A percentile compares a stretch with the other conserved stretches of the same genome.
Conservation (phyloP, 1,140 invertebrate genomes). For the Palaemon carinicauda region DNA sequence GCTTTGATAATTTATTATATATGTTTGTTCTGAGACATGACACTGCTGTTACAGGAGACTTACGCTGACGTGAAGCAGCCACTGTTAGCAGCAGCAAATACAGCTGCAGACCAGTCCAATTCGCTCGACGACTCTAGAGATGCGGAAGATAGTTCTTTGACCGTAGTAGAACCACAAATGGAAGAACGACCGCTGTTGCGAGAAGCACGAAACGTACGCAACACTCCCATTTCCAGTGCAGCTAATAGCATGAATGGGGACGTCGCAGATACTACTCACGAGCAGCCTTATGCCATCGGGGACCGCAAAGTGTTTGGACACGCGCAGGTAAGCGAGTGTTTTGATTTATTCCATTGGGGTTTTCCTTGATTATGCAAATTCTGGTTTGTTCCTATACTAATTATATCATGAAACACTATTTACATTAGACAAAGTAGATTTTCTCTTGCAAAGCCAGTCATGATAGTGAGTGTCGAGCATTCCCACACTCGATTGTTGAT, state of each 20-base stretch:
- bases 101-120: not conserved
- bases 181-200: conserved; percentile 34
- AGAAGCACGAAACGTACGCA: conserved; percentile 40
- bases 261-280: not conserved
- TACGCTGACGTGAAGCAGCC: not conserved
- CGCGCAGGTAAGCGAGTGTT: conserved; percentile 25
- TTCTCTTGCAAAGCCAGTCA: too few relatives aligned
- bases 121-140: not conserved
- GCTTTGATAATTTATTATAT: not conserved
- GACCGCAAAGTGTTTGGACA: conserved; percentile 44
- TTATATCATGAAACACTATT: too few relatives aligned
- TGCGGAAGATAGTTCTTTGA: not conserved
- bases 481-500: too few relatives aligned
- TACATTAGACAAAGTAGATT: too few relatives aligned
- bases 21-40: not conserved
- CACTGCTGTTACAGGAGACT: not conserved
- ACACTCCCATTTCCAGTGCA: not conserved
- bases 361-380: too few relatives aligned
- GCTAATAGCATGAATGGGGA: not conserved
- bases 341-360: too few relatives aligned
- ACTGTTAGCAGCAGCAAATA: not conserved
- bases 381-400: too few relatives aligned
- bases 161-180: conserved; percentile 21
- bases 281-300: conserved; percentile 35
- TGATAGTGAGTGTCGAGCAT: too few relatives aligned